These are phyloP conservation scores for Trematomus loennbergii DNA, from an alignment of 2,113 vertebrate species.

Conservation along the genomic window DNA sequence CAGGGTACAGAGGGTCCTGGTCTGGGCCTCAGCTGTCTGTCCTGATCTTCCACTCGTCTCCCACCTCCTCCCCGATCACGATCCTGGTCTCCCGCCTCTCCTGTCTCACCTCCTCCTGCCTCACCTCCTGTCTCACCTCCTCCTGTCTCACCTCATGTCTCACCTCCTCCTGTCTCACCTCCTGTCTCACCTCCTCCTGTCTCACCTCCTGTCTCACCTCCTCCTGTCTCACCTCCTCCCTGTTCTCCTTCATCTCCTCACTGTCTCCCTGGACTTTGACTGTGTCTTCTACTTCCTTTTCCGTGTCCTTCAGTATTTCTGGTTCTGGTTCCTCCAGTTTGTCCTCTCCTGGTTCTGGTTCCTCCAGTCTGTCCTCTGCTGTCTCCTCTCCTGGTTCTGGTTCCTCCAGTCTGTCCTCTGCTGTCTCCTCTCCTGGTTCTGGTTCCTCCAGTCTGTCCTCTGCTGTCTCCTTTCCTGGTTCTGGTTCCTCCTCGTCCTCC, in stretches of 20 bases:
- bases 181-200: slow-evolving; percentile 23
- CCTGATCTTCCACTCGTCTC: slow-evolving; percentile 73
- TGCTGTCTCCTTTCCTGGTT: not conserved
- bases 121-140: slow-evolving; percentile 40
- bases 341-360: not conserved
- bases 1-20: too few species aligned
- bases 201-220: slow-evolving; percentile 52
- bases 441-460: not conserved
- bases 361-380: not conserved
- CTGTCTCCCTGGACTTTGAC: not conserved
- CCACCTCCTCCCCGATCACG: slow-evolving; percentile 68
- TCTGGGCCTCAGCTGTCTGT: slow-evolving; percentile 28
- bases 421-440: too few species aligned
- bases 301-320: not conserved
- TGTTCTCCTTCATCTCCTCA: not conserved
- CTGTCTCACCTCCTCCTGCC: slow-evolving; percentile 17
- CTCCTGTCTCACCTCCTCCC: not conserved
- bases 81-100: slow-evolving; percentile 69
- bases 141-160: slow-evolving; percentile 4
- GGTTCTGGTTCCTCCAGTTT: not conserved
- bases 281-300: not conserved
- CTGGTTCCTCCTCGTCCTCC: slow-evolving; percentile 15
- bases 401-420: too few species aligned
- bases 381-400: not conserved
- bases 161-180: not conserved